A percentile compares a stretch with the other conserved stretches of the same genome.
These are phyloP conservation scores for Propithecus perrieri DNA, from an alignment of 2,797 vertebrate genomes.

Conservation along the genomic window DNA sequence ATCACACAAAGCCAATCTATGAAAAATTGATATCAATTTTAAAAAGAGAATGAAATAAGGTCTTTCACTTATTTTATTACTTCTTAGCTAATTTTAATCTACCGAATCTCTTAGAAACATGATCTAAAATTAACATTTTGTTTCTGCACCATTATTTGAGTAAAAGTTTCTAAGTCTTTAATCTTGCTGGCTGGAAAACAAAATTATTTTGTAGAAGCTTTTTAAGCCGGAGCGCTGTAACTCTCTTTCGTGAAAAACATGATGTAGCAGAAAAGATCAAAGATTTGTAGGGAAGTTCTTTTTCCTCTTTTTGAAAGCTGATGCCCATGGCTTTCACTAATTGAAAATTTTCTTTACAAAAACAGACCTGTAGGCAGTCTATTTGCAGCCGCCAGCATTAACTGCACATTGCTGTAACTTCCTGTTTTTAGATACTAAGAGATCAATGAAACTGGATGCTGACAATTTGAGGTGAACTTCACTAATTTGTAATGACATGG, in stretches of 20 bases:
- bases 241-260: conserved; percentile 80
- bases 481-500: conserved; percentile 66
- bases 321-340: conserved; percentile 86
- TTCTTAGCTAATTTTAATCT: conserved; percentile 69
- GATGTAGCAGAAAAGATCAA: conserved; percentile 83
- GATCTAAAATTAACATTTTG: conserved; percentile 78
- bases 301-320: conserved; percentile 78
- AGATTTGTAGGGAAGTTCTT: conserved; percentile 82
- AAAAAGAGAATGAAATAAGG: background rate
- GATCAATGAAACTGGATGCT: conserved; percentile 80
- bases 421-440: conserved; percentile 81
- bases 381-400: conserved; percentile 81
- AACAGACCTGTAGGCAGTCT: conserved; percentile 84
- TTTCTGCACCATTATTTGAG: conserved; percentile 77
- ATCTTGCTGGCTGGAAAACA: conserved; percentile 82
- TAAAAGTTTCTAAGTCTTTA: conserved; percentile 73
- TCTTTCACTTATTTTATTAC: conserved; percentile 8
- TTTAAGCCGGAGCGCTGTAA: conserved; percentile 75
- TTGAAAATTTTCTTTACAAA: conserved; percentile 86
- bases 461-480: conserved; percentile 77
- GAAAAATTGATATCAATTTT: background rate
- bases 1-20: background rate
- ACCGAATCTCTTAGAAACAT: conserved; percentile 61
- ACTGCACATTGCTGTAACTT: conserved; percentile 83
- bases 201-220: conserved; percentile 82